Evolutionary conservation across 2,888 invertebrate species (phyloP).

Genomic region (Scaptomyza polygonia): DNA sequence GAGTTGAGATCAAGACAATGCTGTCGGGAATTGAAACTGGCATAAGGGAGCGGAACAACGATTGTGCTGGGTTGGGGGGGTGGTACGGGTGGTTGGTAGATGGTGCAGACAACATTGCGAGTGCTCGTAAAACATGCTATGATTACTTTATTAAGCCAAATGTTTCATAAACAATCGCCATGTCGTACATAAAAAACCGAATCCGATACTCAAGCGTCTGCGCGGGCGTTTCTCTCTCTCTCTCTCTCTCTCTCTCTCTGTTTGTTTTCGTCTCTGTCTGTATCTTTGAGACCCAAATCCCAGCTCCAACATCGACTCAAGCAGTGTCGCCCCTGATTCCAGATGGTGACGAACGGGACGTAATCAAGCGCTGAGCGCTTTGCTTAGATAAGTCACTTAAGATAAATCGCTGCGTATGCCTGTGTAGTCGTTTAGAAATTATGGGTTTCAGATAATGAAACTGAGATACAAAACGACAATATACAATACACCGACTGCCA

Average conservation of each 20-base stretch:
- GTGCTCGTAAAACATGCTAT: slow-evolving; percentile 74
- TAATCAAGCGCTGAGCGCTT: slow-evolving; percentile 71
- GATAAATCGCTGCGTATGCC: slow-evolving; percentile 66
- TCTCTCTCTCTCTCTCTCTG: slow-evolving; percentile 9
- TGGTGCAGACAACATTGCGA: slow-evolving; percentile 28
- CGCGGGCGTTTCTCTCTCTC: slow-evolving; percentile 58
- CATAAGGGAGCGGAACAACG: neutral
- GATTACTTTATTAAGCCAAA: slow-evolving; percentile 79
- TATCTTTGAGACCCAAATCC: slow-evolving; percentile 30
- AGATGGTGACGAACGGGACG: slow-evolving; percentile 44
- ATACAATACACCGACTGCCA: slow-evolving; percentile 43
- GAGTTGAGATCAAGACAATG: slow-evolving; percentile 22
- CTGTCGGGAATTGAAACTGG: slow-evolving; percentile 13
- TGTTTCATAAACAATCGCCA: slow-evolving; percentile 78
- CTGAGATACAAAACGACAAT: slow-evolving; percentile 55
- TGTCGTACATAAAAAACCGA: slow-evolving; percentile 71
- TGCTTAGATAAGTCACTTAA: slow-evolving; percentile 74
- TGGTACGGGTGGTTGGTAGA: neutral
- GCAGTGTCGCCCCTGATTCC: slow-evolving; percentile 12
- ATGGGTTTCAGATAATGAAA: slow-evolving; percentile 69
- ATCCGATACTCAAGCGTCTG: slow-evolving; percentile 62
- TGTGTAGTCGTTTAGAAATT: slow-evolving; percentile 62
- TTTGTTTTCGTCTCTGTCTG: slow-evolving; percentile 4
- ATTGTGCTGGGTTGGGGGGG: neutral
- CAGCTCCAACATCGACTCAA: slow-evolving; percentile 1